Percentiles rank a stretch among this genome's conserved stretches.
phyloP scores from a whole-genome alignment of 2,797 vertebrate genomes.

The Poecile montanus region DNA sequence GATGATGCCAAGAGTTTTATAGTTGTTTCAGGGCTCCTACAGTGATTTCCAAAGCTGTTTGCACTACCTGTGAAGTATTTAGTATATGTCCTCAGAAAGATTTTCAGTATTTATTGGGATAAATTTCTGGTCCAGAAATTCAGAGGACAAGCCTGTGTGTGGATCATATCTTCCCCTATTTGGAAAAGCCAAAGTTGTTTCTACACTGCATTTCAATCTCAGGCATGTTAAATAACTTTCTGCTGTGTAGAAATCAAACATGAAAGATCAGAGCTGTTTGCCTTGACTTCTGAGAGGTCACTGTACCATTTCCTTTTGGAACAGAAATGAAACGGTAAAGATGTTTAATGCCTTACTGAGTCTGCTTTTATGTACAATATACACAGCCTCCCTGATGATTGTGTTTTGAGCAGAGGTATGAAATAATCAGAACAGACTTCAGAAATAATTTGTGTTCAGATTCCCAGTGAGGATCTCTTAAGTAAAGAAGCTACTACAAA shows the following conservation, averaged over 20 bases:
- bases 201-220: neutral
- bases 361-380: neutral
- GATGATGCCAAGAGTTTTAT: neutral
- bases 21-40: neutral
- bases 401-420: neutral
- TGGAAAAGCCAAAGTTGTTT: neutral
- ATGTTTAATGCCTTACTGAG: neutral
- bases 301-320: neutral
- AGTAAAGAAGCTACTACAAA: neutral
- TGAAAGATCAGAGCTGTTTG: neutral
- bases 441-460: neutral
- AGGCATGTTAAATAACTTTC: conserved; percentile 26
- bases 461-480: neutral
- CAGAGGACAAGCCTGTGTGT: neutral
- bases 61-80: neutral
- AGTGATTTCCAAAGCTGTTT: neutral
- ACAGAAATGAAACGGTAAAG: neutral
- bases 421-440: neutral
- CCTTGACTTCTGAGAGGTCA: conserved; percentile 12
- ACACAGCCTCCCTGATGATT: neutral
- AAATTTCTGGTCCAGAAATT: neutral
- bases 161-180: neutral
- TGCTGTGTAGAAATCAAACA: neutral
- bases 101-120: neutral
- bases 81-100: neutral